Evolutionary conservation across 1,140 invertebrate species (phyloP), one percentile per base, ranked within the genome.

Genomic region (Drosophila subpulchrella): DNA sequence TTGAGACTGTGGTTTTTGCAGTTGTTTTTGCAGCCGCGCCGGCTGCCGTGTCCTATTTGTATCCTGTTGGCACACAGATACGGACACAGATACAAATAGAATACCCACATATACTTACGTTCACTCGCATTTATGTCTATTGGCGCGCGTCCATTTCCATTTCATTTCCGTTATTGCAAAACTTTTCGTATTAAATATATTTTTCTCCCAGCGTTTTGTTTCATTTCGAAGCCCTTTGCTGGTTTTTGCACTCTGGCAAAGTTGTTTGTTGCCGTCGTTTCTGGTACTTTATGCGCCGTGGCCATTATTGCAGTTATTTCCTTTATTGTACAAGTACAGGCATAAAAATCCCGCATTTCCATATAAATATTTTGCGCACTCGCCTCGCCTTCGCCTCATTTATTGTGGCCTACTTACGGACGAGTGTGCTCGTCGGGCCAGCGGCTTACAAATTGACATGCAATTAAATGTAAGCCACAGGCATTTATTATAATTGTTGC

Each of bases 171-270:
- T 88, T 88, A 88, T 88, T 88, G 84, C 84, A 88, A 88, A 88
- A 88, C 76, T 88, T 88, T 88, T 88, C 84, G 85, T 88, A 89
- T 88, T 88, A 88, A 88, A 88, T 88, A 88, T 88, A 88, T 88
- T 88, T 89, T 84, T 83, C 83, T 74, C 39, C 11, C 62, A 60
- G 51, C 75, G 67, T 80, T 80, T 86, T 88, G 83, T 83, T 89
- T 88, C 83, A 83, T 88, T 88, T 83, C 75, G 79, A 70, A 68
- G 81, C 47, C 53, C 67, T 82, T 86, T 84, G 82, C 38, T 20
- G 79, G 63, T 80, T 84, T 88, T 84, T 89, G 76, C 84, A 89
- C 84, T 88, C 88, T 88, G 58, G 46, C 79, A 80, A 80, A 88
- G 72, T 79, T 88, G 83, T 75, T 79, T 88, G 83, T 88, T 88